phyloP scores from a whole-genome alignment of 2,797 vertebrate genomes.

The Cheirogaleus major region DNA sequence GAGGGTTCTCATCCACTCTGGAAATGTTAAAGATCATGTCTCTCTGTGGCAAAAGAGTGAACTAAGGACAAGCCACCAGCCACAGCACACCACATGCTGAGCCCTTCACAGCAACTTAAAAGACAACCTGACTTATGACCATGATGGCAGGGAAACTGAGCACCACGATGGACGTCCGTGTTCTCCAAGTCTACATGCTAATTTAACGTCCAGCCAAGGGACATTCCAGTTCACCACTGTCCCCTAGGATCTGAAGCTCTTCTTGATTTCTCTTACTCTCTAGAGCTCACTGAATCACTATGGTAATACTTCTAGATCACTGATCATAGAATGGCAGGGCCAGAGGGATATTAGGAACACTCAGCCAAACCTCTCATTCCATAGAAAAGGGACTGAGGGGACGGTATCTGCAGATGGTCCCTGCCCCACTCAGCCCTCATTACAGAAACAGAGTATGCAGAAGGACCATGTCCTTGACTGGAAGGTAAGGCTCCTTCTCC shows the following conservation, averaged over 20 bases:
- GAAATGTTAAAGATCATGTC: background rate
- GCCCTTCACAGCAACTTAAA: background rate
- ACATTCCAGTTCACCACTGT: fast-evolving
- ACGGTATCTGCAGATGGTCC: background rate
- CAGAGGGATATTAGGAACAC: background rate
- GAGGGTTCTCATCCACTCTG: background rate
- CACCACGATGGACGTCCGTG: fast-evolving
- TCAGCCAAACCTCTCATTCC: background rate
- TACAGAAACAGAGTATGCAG: background rate
- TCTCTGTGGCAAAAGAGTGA: background rate
- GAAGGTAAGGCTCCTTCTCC: background rate
- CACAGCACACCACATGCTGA: background rate
- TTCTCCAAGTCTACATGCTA: background rate
- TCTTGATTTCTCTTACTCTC: background rate
- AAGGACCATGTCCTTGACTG: background rate
- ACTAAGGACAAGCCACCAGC: background rate
- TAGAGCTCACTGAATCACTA: background rate
- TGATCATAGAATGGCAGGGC: background rate
- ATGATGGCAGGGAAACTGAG: fast-evolving
- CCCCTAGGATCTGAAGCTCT: background rate
- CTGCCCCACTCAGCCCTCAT: background rate
- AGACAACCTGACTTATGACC: fast-evolving
- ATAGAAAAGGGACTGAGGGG: background rate
- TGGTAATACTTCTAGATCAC: background rate
- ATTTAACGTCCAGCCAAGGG: background rate